Percentiles rank a stretch among this genome's conserved stretches.
These are phyloP conservation scores for Oreochromis niloticus DNA, from an alignment of 2,113 vertebrate species.

Conservation along the genomic window DNA sequence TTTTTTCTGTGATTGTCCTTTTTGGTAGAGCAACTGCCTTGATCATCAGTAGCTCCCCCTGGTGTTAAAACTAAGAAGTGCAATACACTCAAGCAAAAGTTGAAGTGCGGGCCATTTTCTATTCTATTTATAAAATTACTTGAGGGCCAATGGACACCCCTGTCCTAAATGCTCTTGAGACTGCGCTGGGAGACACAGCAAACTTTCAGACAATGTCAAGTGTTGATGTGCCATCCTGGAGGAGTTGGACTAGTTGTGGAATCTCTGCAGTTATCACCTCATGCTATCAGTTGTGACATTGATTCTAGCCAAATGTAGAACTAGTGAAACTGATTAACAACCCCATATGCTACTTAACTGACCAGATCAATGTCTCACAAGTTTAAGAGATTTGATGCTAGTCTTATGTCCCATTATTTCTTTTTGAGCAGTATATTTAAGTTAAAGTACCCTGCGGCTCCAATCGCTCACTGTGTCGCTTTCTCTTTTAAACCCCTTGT, in stretches of 20 bases:
- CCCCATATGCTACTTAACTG: neutral
- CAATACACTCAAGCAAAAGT: too few relatives aligned
- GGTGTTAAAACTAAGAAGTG: too few relatives aligned
- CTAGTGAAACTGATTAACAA: neutral
- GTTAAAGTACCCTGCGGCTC: neutral
- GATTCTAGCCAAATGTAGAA: neutral
- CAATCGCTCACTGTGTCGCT: neutral
- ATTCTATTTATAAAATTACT: too few relatives aligned
- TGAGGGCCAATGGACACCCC: too few relatives aligned
- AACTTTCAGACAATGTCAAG: rapidly evolving
- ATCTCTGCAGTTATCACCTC: neutral
- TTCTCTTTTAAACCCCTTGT: neutral
- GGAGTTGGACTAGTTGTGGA: neutral
- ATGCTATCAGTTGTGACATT: neutral
- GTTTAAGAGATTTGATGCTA: neutral
- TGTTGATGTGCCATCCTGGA: neutral
- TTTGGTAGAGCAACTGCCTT: too few relatives aligned
- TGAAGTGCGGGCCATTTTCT: too few relatives aligned
- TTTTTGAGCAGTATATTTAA: neutral
- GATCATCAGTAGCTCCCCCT: too few relatives aligned
- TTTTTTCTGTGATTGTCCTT: too few relatives aligned
- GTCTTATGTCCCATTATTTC: neutral
- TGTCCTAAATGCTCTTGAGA: neutral
- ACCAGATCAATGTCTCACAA: neutral
- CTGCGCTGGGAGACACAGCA: neutral